phyloP scores from a whole-genome alignment of 2,888 invertebrate species.

The Heterodera filipjevi region DNA sequence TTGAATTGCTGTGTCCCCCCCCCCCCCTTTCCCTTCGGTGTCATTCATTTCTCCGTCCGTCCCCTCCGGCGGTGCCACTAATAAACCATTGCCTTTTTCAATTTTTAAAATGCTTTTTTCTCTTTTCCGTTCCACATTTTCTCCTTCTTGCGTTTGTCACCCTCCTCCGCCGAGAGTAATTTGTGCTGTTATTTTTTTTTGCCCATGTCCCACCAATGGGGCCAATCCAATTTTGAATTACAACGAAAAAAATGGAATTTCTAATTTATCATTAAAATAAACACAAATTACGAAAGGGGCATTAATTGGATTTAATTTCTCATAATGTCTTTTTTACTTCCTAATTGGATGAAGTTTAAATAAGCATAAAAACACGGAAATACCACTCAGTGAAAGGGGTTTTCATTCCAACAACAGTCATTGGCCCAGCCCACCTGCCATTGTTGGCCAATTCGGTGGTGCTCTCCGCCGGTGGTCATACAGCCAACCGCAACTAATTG shows the following conservation, averaged over 20 bases:
- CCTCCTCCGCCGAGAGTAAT: neutral
- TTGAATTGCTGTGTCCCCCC: no score
- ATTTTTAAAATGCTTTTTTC: neutral
- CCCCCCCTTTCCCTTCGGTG: no score
- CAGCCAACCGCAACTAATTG: slow-evolving; percentile 62
- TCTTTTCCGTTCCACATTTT: neutral
- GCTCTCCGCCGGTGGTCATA: slow-evolving; percentile 48
- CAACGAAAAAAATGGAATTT: neutral
- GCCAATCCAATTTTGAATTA: neutral
- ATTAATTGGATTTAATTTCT: slow-evolving; percentile 12
- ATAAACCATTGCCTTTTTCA: neutral
- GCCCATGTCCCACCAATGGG: neutral
- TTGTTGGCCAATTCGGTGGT: slow-evolving; percentile 55
- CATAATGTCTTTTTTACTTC: no score
- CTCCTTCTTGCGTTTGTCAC: neutral
- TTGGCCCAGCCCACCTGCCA: slow-evolving; percentile 47
- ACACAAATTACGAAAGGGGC: neutral
- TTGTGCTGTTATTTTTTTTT: neutral
- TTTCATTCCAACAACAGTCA: slow-evolving; percentile 4
- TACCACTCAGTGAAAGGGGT: no score
- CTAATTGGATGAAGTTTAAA: neutral
- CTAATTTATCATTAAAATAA: neutral
- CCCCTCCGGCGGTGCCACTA: no score
- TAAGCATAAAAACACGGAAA: neutral
- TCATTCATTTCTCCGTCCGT: no score